phyloP scores from a whole-genome alignment of 2,797 vertebrate species.

The Naso thynnoides region DNA sequence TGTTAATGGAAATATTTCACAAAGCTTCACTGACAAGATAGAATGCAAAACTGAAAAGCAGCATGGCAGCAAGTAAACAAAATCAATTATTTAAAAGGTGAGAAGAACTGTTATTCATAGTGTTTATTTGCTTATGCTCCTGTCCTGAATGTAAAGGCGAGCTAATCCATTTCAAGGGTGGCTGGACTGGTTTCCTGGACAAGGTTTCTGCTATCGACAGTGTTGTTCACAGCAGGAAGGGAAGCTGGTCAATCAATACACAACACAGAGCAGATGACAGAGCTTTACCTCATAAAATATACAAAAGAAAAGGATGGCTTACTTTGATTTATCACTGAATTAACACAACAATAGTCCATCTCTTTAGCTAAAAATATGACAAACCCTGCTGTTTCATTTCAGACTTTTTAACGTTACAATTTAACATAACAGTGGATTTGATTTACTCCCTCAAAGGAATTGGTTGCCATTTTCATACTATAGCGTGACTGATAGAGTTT shows the following conservation, averaged over 20 bases:
- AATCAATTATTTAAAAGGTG: slow-evolving; percentile 35
- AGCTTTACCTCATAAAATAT: slow-evolving; percentile 5
- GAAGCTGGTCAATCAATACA: slow-evolving; percentile 28
- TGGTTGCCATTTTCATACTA: background rate
- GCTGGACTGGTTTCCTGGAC: slow-evolving; percentile 12
- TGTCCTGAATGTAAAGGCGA: background rate
- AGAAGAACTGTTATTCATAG: background rate
- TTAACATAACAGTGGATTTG: background rate
- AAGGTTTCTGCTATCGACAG: slow-evolving; percentile 23
- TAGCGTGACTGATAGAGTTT: background rate
- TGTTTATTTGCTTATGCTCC: slow-evolving; percentile 29
- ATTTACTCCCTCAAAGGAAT: background rate
- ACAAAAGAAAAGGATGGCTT: background rate
- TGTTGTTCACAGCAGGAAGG: slow-evolving; percentile 20
- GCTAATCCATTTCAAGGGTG: slow-evolving; percentile 17
- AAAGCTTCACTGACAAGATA: slow-evolving; percentile 11
- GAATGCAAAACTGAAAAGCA: slow-evolving; percentile 21
- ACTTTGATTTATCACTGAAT: slow-evolving; percentile 5
- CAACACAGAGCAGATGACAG: slow-evolving; percentile 10
- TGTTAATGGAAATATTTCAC: slow-evolving; percentile 6
- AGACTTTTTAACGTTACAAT: background rate
- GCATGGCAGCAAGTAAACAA: background rate
- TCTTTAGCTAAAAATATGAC: background rate
- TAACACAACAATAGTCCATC: background rate
- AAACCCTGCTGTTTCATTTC: background rate